A percentile compares a stretch with the other conserved stretches of the same genome.
Conservation (phyloP, 2,113 vertebrate genomes). For the Balaeniceps rex region DNA sequence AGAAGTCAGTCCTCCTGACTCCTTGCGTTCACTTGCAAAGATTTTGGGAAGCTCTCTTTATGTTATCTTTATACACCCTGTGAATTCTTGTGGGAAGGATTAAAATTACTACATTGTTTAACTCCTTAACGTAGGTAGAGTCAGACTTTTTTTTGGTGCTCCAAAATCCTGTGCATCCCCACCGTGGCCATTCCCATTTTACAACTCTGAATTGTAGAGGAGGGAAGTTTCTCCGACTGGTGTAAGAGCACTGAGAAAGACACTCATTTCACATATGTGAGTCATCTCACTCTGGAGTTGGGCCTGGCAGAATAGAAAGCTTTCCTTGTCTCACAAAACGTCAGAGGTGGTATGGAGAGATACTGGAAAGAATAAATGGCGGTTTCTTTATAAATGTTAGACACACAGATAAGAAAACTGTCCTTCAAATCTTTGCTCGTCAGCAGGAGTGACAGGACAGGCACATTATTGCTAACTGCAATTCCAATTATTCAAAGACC, state of each 20-base stretch:
- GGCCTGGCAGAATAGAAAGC: background rate
- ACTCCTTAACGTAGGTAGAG: accelerated
- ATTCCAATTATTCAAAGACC: background rate
- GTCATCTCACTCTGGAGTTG: background rate
- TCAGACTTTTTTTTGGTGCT: background rate
- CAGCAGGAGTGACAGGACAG: background rate
- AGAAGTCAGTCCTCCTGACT: background rate
- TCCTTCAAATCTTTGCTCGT: background rate
- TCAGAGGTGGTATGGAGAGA: background rate
- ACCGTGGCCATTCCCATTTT: accelerated
- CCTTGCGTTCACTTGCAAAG: accelerated
- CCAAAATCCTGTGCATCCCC: background rate
- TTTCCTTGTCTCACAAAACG: background rate
- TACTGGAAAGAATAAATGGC: background rate
- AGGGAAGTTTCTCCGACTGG: background rate
- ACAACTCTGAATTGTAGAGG: background rate
- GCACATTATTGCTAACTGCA: background rate
- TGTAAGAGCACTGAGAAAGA: background rate
- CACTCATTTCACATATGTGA: accelerated
- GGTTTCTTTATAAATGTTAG: background rate
- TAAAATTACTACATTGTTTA: too few species aligned
- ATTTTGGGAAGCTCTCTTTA: background rate
- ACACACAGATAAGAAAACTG: background rate
- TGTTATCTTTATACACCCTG: background rate
- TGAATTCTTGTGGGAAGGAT: background rate